Base-by-base conservation (phyloP, 2,888 invertebrate species). In the Villa cingulata region DNA sequence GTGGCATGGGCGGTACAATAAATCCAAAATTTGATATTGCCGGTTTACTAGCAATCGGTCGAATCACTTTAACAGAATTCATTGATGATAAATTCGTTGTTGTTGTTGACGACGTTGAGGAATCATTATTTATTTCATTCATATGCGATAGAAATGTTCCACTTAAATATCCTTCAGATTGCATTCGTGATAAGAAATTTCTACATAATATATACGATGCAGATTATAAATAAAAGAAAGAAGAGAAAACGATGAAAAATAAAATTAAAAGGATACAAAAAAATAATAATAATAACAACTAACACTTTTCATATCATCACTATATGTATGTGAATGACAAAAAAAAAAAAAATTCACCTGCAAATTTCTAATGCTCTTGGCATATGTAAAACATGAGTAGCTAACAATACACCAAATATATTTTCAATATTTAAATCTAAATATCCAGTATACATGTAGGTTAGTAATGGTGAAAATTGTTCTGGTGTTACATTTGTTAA, bases 381-480 rank as follows among this genome's bases (percentile, higher is more conserved):
- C 81, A 83, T 83, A 61, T 83, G 82, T 40, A 84, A 67, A 43
- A 82, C 72, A 63, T 83, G 82, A 12, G 83, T 81, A 6, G 83
- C 83, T 51, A 83, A 63, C 12, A 83, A 66, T 39, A 83, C 79
- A 55, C 77, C 79, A 67, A 83, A 82, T 53, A 83, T 81, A 65
- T 83, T 83, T 49, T 78, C 75, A 52, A 77, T 68, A 54, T 77
- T 81, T 23, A 83, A 70, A 58, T 82, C 81, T 57, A 84, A 65
- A 55, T 76, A 78, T 19, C 83, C 83, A 7, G 83, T 82, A 65
- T 83, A 83, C 81, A 84, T 83, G 70, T 81, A 83, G 19, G 80
- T 78, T 34, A 84, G 66, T 6, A 84, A 66, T 1, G 80, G 78
- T 1, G 80, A 78, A 62, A 83, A 83, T 51, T 76, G 74, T 57